Base-by-base conservation (phyloP, 2,113 vertebrate genomes). In the Gnathochromis pfefferi region DNA sequence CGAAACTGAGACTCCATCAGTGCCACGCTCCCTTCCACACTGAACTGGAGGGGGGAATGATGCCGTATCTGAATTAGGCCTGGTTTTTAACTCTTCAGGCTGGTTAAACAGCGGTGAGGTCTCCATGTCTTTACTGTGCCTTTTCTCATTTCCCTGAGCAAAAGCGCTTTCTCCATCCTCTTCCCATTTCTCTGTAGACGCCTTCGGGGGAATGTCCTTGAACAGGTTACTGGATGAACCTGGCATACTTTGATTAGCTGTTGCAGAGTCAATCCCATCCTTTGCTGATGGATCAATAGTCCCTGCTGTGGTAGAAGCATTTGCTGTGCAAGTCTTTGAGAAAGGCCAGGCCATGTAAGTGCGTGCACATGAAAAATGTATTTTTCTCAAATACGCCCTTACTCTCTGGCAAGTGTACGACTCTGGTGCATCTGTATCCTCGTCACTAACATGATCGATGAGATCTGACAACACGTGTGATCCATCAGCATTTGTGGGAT, bases 391-490 rank as follows among this genome's bases (percentile, higher is more conserved):
- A 53, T 93, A 92, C 19, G 28, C 11, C 55, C 78, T 92, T 9
- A 85, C 94, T 85, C 95, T 93, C 57, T 95, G 95, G 82, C 95
- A 96, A 16, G 91, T 94, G 58, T 88, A 91, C 2, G 89, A 87
- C 23, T 91, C 89, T 1, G n/a, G 85, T 2, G 88, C 84, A 19
- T 89, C 81, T 1, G 21, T 26, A 2, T 81, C 80, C 26, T 33
- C 10, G n/a, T 73, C 19, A 0, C 14, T 38, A 7, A 17, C 33
- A 45, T 87, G 60, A 75, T n/a, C 45, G 7, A 28, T 7, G 12
- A 4, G 5, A 4, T 81, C 10, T 42, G 84, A 23, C 6, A 84
- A 38, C 26, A 26, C n/a, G 1, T 83, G 33, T 12, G 45, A n/a
- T n/a, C 13, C 65, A 31, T 84, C 28, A 4, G 13, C 4, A 54